Evolutionary conservation across 35 echinoderm and acorn worm genomes (phyloP).

Genomic region (Apostichopus japonicus): DNA sequence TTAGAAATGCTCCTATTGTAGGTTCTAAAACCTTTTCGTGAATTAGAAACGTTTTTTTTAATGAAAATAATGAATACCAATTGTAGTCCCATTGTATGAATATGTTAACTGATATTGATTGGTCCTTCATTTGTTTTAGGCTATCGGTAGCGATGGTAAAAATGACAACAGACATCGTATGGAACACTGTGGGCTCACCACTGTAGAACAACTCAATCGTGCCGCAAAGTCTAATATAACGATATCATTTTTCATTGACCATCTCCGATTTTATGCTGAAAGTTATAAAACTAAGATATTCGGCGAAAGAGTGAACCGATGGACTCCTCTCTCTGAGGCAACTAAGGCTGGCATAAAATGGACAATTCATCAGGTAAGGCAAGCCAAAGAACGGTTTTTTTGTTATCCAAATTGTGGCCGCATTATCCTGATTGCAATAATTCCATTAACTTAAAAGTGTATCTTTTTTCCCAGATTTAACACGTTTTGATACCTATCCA

Average conservation of each 20-base stretch:
- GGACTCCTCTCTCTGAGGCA: conserved; percentile 62
- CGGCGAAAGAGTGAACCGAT: conserved; percentile 67
- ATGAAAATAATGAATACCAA: too few relatives aligned
- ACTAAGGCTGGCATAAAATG: conserved; percentile 56
- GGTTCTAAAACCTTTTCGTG: too few relatives aligned
- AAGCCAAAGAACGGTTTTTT: too few relatives aligned
- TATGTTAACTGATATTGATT: too few relatives aligned
- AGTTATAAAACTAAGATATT: conserved; percentile 46
- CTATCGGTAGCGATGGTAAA: neutral
- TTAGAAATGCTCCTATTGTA: too few relatives aligned
- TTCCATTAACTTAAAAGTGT: too few relatives aligned
- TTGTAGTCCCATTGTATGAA: too few relatives aligned
- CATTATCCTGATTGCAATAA: too few relatives aligned
- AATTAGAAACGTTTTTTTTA: too few relatives aligned
- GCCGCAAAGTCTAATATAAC: conserved; percentile 52
- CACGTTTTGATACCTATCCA: neutral
- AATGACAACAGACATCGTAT: conserved; percentile 63
- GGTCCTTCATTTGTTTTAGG: neutral
- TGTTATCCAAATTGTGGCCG: too few relatives aligned
- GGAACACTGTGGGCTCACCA: conserved; percentile 67
- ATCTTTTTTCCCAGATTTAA: neutral
- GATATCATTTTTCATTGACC: conserved; percentile 70
- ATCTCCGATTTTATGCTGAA: conserved; percentile 52
- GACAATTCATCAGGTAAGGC: conserved; percentile 73
- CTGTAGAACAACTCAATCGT: conserved; percentile 51